These are phyloP conservation scores for Solea solea DNA, from an alignment of 2,113 vertebrate genomes.

Conservation along the genomic window DNA sequence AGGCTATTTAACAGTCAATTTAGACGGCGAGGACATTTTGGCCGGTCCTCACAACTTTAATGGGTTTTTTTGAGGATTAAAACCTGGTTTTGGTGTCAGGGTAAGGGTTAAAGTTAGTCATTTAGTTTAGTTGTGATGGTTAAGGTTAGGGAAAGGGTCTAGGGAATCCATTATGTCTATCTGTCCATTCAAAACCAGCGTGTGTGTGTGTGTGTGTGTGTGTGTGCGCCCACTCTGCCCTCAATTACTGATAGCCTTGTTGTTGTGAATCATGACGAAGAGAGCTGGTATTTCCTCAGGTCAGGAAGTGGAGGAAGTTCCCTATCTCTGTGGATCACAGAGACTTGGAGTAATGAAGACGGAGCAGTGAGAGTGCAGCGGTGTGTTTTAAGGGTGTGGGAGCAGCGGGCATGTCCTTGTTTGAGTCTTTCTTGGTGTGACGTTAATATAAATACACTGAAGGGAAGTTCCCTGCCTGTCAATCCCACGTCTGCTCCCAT, in stretches of 20 bases:
- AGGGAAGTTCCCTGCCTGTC: background rate
- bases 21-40: too few relatives aligned
- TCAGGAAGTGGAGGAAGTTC: slow-evolving; percentile 68
- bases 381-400: slow-evolving; percentile 63
- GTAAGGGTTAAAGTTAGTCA: too few relatives aligned
- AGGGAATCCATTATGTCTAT: too few relatives aligned
- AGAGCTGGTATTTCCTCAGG: slow-evolving; percentile 57
- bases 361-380: background rate
- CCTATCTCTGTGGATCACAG: slow-evolving; percentile 36
- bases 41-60: too few relatives aligned
- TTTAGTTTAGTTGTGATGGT: too few relatives aligned
- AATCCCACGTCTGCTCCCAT: slow-evolving; percentile 1
- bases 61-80: too few relatives aligned
- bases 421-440: background rate
- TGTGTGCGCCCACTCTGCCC: background rate
- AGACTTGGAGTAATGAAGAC: slow-evolving; percentile 9
- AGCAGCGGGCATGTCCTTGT: slow-evolving; percentile 8
- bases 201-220: too few relatives aligned
- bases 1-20: too few relatives aligned
- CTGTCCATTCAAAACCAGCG: too few relatives aligned
- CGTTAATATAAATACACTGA: slow-evolving; percentile 60
- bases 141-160: too few relatives aligned
- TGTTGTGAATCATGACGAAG: slow-evolving; percentile 20
- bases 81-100: too few relatives aligned
- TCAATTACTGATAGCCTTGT: background rate